Conservation (phyloP, 2,888 invertebrate genomes). For the Coleophora deauratella region DNA sequence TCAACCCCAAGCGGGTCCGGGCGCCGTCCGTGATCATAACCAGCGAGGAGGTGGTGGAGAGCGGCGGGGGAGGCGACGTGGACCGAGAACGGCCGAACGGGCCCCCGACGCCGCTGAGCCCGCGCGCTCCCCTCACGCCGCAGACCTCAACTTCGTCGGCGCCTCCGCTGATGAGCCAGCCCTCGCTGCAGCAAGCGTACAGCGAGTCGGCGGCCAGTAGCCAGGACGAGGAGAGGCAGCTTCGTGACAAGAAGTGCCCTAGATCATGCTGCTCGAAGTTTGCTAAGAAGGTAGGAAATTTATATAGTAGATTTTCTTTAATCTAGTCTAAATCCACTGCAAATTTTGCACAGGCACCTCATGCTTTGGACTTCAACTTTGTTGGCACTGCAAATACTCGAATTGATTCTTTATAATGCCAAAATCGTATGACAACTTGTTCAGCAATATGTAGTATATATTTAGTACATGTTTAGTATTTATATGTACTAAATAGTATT, state of each 20-base stretch:
- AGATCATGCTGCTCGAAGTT: conserved; percentile 87
- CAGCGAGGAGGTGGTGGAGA: conserved; percentile 72
- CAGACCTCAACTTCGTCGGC: conserved; percentile 67
- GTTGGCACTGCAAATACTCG: too few species aligned
- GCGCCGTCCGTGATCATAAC: conserved; percentile 82
- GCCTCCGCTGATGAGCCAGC: conserved; percentile 59
- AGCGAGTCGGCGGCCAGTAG: conserved; percentile 75
- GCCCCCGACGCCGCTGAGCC: conserved; percentile 61
- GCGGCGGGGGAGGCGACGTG: conserved; percentile 37
- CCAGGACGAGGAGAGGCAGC: conserved; percentile 75
- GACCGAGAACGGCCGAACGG: conserved; percentile 58
- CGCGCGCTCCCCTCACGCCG: conserved; percentile 58
- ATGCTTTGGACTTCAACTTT: too few species aligned
- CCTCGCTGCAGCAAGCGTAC: conserved; percentile 62
- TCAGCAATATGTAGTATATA: too few species aligned
- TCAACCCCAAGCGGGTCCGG: conserved; percentile 82
- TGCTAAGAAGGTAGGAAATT: conserved; percentile 80
- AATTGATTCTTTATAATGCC: too few species aligned
- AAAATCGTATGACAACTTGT: too few species aligned
- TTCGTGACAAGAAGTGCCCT: conserved; percentile 74
- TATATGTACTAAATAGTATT: too few species aligned
- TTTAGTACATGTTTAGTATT: too few species aligned
- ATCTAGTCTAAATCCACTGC: too few species aligned
- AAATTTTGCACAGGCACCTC: too few species aligned
- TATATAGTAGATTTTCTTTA: too few species aligned